Conservation (phyloP, 2,888 invertebrate genomes). For the Beris morrisii region DNA sequence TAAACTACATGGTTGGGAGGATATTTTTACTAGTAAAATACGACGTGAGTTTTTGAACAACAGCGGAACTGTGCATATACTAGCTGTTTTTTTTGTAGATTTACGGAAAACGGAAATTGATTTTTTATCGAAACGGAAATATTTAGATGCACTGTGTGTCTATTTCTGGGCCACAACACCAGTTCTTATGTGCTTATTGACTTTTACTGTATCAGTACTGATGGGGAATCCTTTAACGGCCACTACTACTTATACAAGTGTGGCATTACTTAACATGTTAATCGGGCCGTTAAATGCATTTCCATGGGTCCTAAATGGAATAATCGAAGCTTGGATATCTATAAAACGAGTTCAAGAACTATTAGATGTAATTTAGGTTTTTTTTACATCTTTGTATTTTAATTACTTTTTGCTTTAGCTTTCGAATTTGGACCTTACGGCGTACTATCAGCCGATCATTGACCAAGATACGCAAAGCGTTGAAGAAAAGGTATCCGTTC, state of each 20-base stretch:
- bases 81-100: conserved; percentile 55
- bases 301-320: conserved; percentile 96
- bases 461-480: conserved; percentile 45
- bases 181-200: conserved; percentile 81
- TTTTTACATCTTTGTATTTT: background rate
- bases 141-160: conserved; percentile 95
- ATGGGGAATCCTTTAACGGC: conserved; percentile 79
- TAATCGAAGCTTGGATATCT: conserved; percentile 96
- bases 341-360: conserved; percentile 83
- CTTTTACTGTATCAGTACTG: conserved; percentile 77
- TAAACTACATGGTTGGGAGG: conserved; percentile 93
- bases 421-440: conserved; percentile 51
- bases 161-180: conserved; percentile 99
- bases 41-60: conserved; percentile 58
- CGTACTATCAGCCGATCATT: conserved; percentile 53
- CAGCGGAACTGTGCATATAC: conserved; percentile 5
- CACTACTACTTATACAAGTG: conserved; percentile 90
- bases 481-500: conserved; percentile 61
- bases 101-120: conserved; percentile 71
- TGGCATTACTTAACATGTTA: conserved; percentile 93
- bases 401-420: conserved; percentile 42
- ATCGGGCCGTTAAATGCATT: conserved; percentile 95
- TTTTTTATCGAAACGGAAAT: conserved; percentile 84
- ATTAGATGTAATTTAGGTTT: conserved; percentile 64
- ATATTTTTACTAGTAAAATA: conserved; percentile 74